phyloP scores from a whole-genome alignment of 2,797 vertebrate species.

The Hippopotamyrus pictus region DNA sequence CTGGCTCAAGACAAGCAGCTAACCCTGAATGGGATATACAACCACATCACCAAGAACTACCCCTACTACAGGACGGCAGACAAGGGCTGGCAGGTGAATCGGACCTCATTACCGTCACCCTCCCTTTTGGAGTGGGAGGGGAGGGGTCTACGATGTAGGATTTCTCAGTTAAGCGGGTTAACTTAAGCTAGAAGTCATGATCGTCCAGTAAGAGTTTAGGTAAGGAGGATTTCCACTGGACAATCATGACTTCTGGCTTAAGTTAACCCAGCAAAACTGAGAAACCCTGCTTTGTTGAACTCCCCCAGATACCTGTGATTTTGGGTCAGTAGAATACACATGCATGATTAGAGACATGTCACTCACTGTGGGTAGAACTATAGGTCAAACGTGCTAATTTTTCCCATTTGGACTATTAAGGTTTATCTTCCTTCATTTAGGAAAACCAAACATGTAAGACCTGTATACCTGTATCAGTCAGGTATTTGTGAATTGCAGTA shows the following conservation, averaged over 20 bases:
- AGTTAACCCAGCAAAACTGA: not conserved
- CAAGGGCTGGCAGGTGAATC: conserved; percentile 93
- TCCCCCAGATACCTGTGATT: not conserved
- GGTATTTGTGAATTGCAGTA: not conserved
- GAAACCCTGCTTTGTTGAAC: not conserved
- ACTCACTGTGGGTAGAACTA: not conserved
- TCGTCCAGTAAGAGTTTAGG: not conserved
- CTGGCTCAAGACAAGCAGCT: conserved; percentile 93
- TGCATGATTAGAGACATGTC: not conserved
- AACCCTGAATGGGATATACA: conserved; percentile 94
- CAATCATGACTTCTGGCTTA: not conserved
- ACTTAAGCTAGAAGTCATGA: not conserved
- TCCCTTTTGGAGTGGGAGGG: not conserved
- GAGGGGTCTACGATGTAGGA: not conserved
- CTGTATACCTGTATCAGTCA: not conserved
- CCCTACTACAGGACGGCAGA: conserved; percentile 94
- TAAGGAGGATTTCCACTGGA: not conserved
- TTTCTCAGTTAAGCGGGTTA: not conserved
- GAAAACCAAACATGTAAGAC: not conserved
- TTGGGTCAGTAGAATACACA: not conserved
- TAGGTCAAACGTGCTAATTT: not conserved
- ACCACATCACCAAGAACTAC: conserved; percentile 96
- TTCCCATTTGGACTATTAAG: not conserved
- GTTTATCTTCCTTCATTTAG: not conserved
- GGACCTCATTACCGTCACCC: not conserved